Evolutionary conservation across 2,113 vertebrate genomes (phyloP).

Genomic region (Chunga burmeisteri): DNA sequence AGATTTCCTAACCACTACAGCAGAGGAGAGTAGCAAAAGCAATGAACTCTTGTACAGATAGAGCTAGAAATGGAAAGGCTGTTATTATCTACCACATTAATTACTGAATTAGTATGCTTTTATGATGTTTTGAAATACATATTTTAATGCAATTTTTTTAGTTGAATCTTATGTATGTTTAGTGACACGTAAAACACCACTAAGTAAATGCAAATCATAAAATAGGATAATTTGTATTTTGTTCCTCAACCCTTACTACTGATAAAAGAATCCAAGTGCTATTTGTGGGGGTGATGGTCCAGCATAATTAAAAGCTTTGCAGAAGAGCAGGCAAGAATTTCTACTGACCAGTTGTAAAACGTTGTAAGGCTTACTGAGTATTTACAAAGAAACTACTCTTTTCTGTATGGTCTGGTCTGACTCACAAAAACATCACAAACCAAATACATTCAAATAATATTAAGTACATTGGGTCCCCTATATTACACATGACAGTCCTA

Average conservation of each 20-base stretch:
- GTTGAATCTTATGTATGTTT: slow-evolving; percentile 44
- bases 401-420: neutral
- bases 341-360: neutral
- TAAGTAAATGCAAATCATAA: slow-evolving; percentile 35
- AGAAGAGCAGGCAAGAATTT: neutral
- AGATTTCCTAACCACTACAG: neutral
- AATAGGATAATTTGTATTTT: slow-evolving; percentile 26
- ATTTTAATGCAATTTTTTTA: slow-evolving; percentile 34
- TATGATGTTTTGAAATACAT: neutral
- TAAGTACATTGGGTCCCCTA: neutral
- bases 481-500: neutral
- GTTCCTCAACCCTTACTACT: neutral
- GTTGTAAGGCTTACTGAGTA: neutral
- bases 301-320: neutral
- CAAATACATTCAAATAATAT: neutral
- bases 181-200: slow-evolving; percentile 18
- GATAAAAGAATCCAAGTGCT: neutral
- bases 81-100: slow-evolving; percentile 41
- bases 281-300: neutral
- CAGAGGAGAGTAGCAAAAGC: neutral
- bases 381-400: neutral
- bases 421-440: neutral
- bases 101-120: slow-evolving; percentile 46
- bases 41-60: neutral
- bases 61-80: slow-evolving; percentile 16